Evolutionary conservation across 2,113 vertebrate genomes (phyloP).

Genomic region (Apeltes quadracus): DNA sequence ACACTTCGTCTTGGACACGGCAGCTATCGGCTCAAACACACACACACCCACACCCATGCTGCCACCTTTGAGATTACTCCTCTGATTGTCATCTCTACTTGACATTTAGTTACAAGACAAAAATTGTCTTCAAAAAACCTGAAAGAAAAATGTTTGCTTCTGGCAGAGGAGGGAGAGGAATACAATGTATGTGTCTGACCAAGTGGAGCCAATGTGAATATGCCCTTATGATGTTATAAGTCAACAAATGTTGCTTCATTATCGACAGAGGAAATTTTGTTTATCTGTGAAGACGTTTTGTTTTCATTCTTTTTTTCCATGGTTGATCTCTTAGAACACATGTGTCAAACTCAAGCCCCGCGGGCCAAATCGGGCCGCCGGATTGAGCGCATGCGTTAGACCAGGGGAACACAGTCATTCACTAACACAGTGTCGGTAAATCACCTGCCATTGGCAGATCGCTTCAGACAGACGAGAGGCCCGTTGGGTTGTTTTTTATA

Average conservation of each 20-base stretch:
- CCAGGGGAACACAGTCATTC: no score
- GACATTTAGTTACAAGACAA: conserved; percentile 75
- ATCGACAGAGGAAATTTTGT: not conserved
- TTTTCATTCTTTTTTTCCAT: conserved; percentile 1
- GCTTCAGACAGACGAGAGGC: no score
- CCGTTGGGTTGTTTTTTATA: no score
- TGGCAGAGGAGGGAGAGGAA: conserved; percentile 19
- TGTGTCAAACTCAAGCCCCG: no score
- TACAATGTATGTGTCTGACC: conserved; percentile 30
- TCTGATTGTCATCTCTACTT: conserved; percentile 69
- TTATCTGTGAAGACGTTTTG: not conserved
- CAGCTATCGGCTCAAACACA: conserved; percentile 66
- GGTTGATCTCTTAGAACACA: conserved; percentile 3
- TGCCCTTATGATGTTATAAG: conserved; percentile 17
- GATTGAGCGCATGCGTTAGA: no score
- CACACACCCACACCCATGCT: conserved; percentile 34
- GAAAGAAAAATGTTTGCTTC: conserved; percentile 54
- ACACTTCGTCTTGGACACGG: conserved; percentile 46
- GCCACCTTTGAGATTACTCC: conserved; percentile 68
- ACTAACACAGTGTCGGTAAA: no score
- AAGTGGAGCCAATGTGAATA: conserved; percentile 38
- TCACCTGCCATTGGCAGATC: no score
- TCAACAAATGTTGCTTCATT: not conserved
- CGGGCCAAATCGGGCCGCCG: no score
- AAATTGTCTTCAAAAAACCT: conserved; percentile 71